Percentiles rank a stretch among this genome's conserved stretches.
Evolutionary conservation across 2,888 invertebrate genomes (phyloP).

Genomic region (Cephus runcator): DNA sequence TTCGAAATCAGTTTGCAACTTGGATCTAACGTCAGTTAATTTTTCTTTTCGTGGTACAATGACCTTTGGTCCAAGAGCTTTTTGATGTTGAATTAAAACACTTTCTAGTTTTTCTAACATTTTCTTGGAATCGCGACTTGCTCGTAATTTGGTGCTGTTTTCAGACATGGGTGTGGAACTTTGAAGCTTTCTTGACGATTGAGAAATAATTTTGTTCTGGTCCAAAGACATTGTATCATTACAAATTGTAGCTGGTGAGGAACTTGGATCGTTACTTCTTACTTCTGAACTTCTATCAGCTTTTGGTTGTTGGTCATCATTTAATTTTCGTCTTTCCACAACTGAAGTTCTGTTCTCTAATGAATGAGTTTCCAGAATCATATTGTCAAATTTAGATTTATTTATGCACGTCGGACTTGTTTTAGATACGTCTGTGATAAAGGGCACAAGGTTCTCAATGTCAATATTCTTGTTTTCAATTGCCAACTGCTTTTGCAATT

Average conservation of each 20-base stretch:
- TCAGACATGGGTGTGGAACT: slow-evolving; percentile 24
- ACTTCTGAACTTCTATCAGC: background rate
- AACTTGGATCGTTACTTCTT: background rate
- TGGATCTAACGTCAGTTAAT: slow-evolving; percentile 41
- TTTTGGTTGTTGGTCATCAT: background rate
- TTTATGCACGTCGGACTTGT: background rate
- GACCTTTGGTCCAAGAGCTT: slow-evolving; percentile 40
- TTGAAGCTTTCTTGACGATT: slow-evolving; percentile 14
- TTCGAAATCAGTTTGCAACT: slow-evolving; percentile 56
- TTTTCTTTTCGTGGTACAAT: slow-evolving; percentile 30
- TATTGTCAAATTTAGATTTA: background rate
- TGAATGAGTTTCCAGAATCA: background rate
- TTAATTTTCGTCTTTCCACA: background rate
- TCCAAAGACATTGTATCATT: slow-evolving; percentile 2
- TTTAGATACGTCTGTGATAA: background rate
- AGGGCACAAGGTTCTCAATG: background rate
- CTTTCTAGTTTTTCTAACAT: slow-evolving; percentile 75
- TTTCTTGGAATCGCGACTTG: slow-evolving; percentile 68
- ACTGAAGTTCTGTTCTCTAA: background rate
- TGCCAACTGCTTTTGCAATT: slow-evolving; percentile 7
- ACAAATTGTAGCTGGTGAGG: background rate
- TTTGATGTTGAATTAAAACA: slow-evolving; percentile 69
- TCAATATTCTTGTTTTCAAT: background rate
- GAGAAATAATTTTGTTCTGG: slow-evolving; percentile 8
- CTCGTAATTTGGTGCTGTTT: slow-evolving; percentile 15